phyloP scores from a whole-genome alignment of 2,797 vertebrate genomes.

The Cyprinodon diabolis region DNA sequence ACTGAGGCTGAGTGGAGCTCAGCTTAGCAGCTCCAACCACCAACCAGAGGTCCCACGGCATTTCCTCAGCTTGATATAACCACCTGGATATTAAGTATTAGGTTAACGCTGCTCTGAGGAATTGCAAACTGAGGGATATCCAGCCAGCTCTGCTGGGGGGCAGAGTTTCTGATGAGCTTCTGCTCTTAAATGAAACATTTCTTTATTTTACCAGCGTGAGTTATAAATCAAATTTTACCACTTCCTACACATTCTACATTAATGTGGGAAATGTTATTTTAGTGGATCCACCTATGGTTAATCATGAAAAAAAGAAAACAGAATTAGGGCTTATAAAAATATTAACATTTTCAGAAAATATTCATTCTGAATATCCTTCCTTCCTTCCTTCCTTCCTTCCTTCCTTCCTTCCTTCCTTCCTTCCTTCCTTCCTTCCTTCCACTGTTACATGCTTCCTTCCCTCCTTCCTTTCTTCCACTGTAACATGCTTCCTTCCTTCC shows the following conservation, averaged over 20 bases:
- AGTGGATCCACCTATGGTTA: neutral
- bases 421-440: neutral
- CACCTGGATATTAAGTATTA: slow-evolving; percentile 35
- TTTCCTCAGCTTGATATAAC: slow-evolving; percentile 34
- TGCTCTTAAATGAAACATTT: slow-evolving; percentile 5
- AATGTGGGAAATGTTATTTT: neutral
- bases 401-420: neutral
- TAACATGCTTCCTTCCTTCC: too few relatives aligned
- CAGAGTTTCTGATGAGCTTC: slow-evolving; percentile 8
- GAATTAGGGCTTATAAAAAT: neutral
- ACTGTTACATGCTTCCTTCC: too few relatives aligned
- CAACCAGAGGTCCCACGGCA: slow-evolving; percentile 30
- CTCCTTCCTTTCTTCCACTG: too few relatives aligned
- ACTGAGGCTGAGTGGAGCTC: slow-evolving; percentile 49
- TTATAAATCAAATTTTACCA: neutral
- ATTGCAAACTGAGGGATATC: slow-evolving; percentile 10
- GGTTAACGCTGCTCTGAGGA: slow-evolving; percentile 45
- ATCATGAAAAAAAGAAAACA: neutral
- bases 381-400: neutral
- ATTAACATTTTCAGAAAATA: neutral
- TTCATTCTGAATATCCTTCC: neutral
- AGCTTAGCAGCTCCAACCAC: slow-evolving; percentile 43
- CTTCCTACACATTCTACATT: neutral
- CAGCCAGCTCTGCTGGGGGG: slow-evolving; percentile 1
- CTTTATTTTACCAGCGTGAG: slow-evolving; percentile 7